Conservation (phyloP, 1,140 invertebrate genomes). For the Gyrodactylus salaris region DNA sequence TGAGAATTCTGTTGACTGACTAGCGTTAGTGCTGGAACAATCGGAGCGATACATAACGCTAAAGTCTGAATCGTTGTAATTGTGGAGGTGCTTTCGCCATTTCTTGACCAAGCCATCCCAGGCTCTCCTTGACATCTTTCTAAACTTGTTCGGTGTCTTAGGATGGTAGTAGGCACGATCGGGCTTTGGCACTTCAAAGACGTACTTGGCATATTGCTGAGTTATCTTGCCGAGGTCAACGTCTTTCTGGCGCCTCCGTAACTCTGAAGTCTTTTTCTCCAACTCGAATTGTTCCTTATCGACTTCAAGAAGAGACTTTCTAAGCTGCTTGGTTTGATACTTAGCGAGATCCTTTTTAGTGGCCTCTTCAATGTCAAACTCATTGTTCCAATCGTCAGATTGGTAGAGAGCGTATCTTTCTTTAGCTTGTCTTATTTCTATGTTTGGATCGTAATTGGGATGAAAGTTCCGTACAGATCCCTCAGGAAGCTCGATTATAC, state of each 20-base stretch:
- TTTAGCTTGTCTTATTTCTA: background rate
- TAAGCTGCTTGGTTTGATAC: background rate
- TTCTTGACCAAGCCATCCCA: slow-evolving; percentile 53
- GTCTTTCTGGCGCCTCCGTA: slow-evolving; percentile 49
- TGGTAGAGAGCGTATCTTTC: background rate
- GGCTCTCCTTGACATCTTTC: slow-evolving; percentile 49
- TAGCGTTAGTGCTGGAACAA: background rate
- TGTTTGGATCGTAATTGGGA: slow-evolving; percentile 3
- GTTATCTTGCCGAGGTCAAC: slow-evolving; percentile 81
- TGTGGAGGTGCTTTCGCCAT: slow-evolving; percentile 48
- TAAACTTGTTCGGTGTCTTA: slow-evolving; percentile 44
- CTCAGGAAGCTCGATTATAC: background rate
- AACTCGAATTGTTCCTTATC: slow-evolving; percentile 7
- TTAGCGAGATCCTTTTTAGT: background rate
- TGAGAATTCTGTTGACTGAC: background rate
- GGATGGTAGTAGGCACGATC: slow-evolving; percentile 26
- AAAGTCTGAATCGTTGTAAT: slow-evolving; percentile 28
- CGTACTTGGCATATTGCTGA: slow-evolving; percentile 44
- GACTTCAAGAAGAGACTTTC: background rate
- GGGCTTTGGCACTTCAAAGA: slow-evolving; percentile 34
- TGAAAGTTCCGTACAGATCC: background rate
- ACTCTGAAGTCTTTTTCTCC: slow-evolving; percentile 30
- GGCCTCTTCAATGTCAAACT: background rate
- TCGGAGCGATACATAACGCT: background rate
- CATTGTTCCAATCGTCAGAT: background rate